Evolutionary conservation across 1,140 invertebrate genomes (phyloP), one percentile per base, ranked within the genome.

Genomic region (Drosophila nigromelanica): DNA sequence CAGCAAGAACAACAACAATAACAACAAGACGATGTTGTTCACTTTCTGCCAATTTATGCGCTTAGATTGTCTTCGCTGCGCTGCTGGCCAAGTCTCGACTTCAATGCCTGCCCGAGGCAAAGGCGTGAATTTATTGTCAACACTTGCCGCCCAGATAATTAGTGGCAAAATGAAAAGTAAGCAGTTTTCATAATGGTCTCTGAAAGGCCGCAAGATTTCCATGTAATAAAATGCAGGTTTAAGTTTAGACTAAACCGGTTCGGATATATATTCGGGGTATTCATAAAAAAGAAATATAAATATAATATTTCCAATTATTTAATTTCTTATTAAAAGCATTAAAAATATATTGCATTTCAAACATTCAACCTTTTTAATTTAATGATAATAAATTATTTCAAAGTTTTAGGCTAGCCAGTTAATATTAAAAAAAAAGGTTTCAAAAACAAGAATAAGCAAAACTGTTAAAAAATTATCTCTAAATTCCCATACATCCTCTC

Each of bases 161-260:
- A 60, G 70, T 73, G 70, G 51, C 55, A 73, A 73, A 73, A 73
- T 73, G 55, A 73, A 73, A 60, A 67, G 40, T 60, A 73, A 73
- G 70, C 68, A 73, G 63, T 62, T 73, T 48, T 27, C 62, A 72
- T 51, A 72, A 67, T 59, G 60, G 66, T 21, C 42, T 8, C 42
- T 8, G 47, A 39, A 33, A 35, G 40, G 33, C 18, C 52, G 21
- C 21, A 14, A 21, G n/a, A 50, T 3, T 39, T 30, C 8, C 14
- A 8, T 2, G 27, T 24, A 54, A 47, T 55, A 39, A 24, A 45
- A 35, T 45, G 11, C 14, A 54, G 15, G 12, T 45, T 63, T 2
- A 40, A 14, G 2, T n/a, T 5, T 40, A 4, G n/a, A 4, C 37
- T 40, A 0, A 11, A 12, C 0, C 48, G 56, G 11, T 40, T 15